phyloP scores from a whole-genome alignment of 2,113 vertebrate genomes.

The Brachypteracias leptosomus region DNA sequence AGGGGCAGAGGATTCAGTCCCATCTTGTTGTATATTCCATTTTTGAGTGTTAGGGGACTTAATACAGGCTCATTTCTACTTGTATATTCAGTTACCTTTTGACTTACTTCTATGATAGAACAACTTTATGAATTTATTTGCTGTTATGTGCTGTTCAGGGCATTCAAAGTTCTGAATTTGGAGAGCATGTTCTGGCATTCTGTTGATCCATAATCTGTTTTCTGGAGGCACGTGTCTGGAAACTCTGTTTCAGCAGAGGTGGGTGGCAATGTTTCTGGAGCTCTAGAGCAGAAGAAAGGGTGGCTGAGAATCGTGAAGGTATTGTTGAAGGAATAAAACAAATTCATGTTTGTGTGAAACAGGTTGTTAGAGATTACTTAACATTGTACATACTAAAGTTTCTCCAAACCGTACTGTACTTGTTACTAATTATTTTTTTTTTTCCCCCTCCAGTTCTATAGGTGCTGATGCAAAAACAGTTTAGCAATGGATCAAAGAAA shows the following conservation, averaged over 20 bases:
- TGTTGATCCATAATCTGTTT: neutral
- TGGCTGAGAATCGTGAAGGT: neutral
- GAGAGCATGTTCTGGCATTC: neutral
- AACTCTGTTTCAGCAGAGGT: neutral
- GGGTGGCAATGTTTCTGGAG: neutral
- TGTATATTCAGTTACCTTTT: neutral
- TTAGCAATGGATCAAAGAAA: slow-evolving; percentile 80
- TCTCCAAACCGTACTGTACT: neutral
- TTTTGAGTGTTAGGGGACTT: neutral
- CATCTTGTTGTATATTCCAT: neutral
- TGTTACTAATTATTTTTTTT: neutral
- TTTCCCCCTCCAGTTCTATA: slow-evolving; percentile 39
- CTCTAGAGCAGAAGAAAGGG: neutral
- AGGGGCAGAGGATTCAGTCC: neutral
- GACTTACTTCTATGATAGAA: neutral
- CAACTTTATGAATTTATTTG: neutral
- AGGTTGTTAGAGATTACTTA: neutral
- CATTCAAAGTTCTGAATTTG: neutral
- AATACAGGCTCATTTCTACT: neutral
- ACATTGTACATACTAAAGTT: fast-evolving
- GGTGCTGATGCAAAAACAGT: slow-evolving; percentile 24
- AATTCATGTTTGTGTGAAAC: neutral
- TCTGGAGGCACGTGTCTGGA: neutral
- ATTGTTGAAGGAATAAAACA: neutral
- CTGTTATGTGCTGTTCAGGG: neutral